Base-by-base conservation (phyloP, 1,140 invertebrate species). In the Drosophila nasuta region DNA sequence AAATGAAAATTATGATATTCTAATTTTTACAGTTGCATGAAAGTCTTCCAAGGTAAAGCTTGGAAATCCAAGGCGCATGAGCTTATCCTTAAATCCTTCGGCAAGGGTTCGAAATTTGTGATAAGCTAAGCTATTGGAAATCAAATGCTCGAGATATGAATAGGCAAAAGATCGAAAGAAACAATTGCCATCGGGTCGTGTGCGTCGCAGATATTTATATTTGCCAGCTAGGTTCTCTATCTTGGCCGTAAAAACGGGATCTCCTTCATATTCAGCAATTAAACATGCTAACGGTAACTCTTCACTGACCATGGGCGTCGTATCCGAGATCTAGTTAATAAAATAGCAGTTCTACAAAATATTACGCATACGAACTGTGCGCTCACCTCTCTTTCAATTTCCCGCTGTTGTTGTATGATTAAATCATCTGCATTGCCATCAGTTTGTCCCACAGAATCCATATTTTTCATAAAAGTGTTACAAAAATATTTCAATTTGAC, bases 11-110 rank as follows among this genome's bases (percentile, higher is more conserved):
- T 1, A 7, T 15, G 6, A n/a, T 6, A 4, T 4, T 38, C 7
- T 4, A 2, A 75, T 95, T 95, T 94, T 95, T 94, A 98, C 97
- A 81, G 96, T 98, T 86, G 98, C 98, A 94, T 98, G 97, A 94
- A 99, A 99, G 93, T 99, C 98, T 93, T 99, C 98, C 13, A 99
- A 95, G 30, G 98, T 99, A 91, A 99, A 98, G 88, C 97, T 95
- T 15, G 97, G 97, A 94, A 98, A 99, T 56, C 98, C 98, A 91
- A 98, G 93, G 48, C 95, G 93, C 38, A 98, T 95, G 41, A 99
- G 93, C 90, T 96, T 96, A 80, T 97, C 96, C 94, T 98, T 98
- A 79, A 97, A 98, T 85, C 96, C 95, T 77, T 95, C 94, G 5
- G 96, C 96, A 81, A 98, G 93, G 79, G 96, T 95, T 91, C 95